These are phyloP conservation scores for Bos taurus DNA, from an alignment of 2,113 vertebrate species.

Conservation along the genomic window ARS-UCD2.0 NC_037336.1:98619001-98619500, in stretches of 20 bases:
- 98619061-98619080: neutral
- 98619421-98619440: neutral
- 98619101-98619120: neutral
- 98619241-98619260: neutral
- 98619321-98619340: neutral
- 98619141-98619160: neutral
- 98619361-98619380: neutral
- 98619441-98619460: neutral
- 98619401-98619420: neutral
- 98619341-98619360: neutral
- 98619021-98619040: neutral
- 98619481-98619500: neutral
- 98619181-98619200: neutral
- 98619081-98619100: neutral
- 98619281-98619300: neutral
- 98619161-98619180: neutral
- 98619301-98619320: neutral
- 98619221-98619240: rapidly evolving
- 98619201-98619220: neutral
- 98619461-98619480: neutral
- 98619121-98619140: neutral
- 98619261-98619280: rapidly evolving
- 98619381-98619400: neutral
- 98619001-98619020: neutral
- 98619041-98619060: neutral